Percentiles rank a stretch among this genome's conserved stretches.
Evolutionary conservation across 2,113 vertebrate species (phyloP).

Genomic region (Trochalopteron elliotii): DNA sequence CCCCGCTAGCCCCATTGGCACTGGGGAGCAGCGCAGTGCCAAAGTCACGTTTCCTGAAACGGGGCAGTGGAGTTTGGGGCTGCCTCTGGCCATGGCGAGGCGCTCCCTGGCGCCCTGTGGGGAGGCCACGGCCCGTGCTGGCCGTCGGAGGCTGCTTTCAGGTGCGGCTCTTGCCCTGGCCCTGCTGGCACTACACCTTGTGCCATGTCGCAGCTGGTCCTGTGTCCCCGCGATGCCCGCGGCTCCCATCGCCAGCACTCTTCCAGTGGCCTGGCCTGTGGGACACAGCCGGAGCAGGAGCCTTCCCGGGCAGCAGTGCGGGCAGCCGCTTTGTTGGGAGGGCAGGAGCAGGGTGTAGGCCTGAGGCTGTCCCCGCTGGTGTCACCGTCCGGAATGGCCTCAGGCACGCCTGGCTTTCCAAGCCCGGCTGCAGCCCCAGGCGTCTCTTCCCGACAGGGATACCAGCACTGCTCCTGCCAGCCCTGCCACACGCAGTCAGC

Average conservation of each 20-base stretch:
- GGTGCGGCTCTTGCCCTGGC: accelerated
- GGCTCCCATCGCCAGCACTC: neutral
- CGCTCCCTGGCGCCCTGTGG: accelerated
- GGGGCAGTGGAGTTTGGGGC: neutral
- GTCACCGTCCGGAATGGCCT: neutral
- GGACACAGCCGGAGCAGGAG: accelerated
- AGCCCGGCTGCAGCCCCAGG: neutral
- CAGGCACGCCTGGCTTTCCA: accelerated
- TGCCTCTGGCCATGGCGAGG: neutral
- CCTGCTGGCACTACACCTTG: too few species aligned
- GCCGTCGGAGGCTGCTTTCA: accelerated
- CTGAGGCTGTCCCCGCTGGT: neutral
- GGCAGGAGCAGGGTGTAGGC: neutral
- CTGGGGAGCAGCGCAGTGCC: accelerated
- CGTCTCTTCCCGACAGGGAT: neutral
- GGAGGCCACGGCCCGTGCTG: neutral
- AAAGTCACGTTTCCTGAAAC: accelerated
- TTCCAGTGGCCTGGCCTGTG: neutral
- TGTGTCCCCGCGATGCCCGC: too few species aligned
- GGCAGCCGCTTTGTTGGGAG: neutral
- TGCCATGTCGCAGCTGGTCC: accelerated
- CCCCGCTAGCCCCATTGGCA: neutral
- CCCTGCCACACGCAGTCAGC: neutral
- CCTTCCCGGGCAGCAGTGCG: neutral
- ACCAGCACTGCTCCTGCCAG: accelerated